Evolutionary conservation across 2,888 invertebrate species (phyloP), one percentile per base, ranked within the genome.

Genomic region (Charanyca ferruginea): DNA sequence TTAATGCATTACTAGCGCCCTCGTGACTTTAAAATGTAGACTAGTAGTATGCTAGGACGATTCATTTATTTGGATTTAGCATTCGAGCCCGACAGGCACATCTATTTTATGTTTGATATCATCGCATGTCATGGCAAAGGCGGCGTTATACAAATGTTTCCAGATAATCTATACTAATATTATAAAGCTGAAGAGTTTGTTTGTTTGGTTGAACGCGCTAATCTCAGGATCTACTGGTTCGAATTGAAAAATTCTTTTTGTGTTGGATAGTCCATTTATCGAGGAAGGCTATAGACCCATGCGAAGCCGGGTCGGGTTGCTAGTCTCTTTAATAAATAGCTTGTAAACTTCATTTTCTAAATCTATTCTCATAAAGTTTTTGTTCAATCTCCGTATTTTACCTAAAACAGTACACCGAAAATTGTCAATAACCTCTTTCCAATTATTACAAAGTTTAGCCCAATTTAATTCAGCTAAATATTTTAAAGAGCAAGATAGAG

Each of bases 1-100:
- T 54, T 65, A 67, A 58, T 73, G 66, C 62, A 66, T 73, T 69
- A 48, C 61, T 57, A 70, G 64, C 58, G 42, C 13, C 42, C 35
- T 45, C 3, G 48, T 62, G 51, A 60, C 32, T 59, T 60, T 58
- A 23, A 51, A 25, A 61, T 63, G 41, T 59, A 60, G 60, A 63
- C 16, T 42, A 51, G 35, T 41, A 44, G 51, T 54, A 28, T 53
- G 44, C 22, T 48, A 23, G 8, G 28, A 58, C 63, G 28, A 47
- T 66, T 53, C n/a, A 55, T 74, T 73, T 62, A 66, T 61, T 35
- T 58, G 54, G 48, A 23, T 23, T 67, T 51, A 20, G 32, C 51
- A 22, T 66, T 79, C 18, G 38, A 63, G n/a, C 35, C 35, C 38
- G 7, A 38, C 49, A 18, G 32, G 18, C 32, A 66, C 49, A 49